A percentile compares a stretch with the other conserved stretches of the same genome.
These are phyloP conservation scores for Pseudopleuronectes americanus DNA, from an alignment of 2,797 vertebrate species.

Conservation along the genomic window DNA sequence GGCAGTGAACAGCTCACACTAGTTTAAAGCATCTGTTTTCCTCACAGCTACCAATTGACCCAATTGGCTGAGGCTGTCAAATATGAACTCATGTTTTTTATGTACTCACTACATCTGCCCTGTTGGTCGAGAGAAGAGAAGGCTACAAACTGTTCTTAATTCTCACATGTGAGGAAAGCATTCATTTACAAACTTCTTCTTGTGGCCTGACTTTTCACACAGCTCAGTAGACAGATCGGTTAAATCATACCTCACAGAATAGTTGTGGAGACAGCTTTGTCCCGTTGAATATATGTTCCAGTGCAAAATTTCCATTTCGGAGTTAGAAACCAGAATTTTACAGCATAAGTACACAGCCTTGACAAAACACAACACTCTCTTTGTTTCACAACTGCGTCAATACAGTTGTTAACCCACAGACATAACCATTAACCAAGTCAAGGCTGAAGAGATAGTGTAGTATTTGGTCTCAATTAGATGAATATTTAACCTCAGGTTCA, in stretches of 20 bases:
- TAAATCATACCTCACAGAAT: constrained; percentile 33
- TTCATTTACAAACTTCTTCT: not conserved
- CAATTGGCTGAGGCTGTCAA: constrained; percentile 1
- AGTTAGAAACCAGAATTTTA: constrained; percentile 44
- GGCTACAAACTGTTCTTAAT: not conserved
- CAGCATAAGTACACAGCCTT: constrained; percentile 28
- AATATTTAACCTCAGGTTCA: constrained; percentile 3
- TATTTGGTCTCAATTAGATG: constrained; percentile 49
- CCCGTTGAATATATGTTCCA: constrained; percentile 31
- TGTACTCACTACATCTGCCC: not conserved
- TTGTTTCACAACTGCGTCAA: constrained; percentile 49
- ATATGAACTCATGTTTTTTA: constrained; percentile 3
- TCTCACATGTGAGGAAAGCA: not conserved
- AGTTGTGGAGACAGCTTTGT: constrained; percentile 21
- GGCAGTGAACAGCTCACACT: constrained; percentile 5
- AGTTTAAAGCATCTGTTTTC: constrained; percentile 52
- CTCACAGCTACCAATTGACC: constrained; percentile 6
- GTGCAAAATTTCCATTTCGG: constrained; percentile 30
- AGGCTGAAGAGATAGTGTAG: constrained; percentile 55
- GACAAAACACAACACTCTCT: constrained; percentile 44
- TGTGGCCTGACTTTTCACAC: not conserved
- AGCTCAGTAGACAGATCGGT: constrained; percentile 21
- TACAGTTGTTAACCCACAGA: constrained; percentile 38
- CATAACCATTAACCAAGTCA: constrained; percentile 72
- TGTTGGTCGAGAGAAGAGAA: not conserved